Conservation (phyloP, 2,797 vertebrate species). For the Ataeniobius toweri region DNA sequence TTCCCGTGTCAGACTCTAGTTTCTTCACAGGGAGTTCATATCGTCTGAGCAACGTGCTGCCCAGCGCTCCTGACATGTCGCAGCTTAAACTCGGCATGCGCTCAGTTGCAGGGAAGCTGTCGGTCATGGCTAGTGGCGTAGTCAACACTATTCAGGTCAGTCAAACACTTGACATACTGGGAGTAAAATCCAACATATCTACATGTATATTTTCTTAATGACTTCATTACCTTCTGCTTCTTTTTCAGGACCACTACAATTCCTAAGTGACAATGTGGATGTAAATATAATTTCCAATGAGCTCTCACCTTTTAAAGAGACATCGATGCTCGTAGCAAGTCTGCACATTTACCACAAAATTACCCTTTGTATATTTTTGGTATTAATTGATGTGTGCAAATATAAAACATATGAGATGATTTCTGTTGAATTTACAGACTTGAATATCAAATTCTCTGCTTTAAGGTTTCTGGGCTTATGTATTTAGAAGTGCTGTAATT, state of each 20-base stretch:
- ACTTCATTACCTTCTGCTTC: neutral
- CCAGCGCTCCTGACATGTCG: conserved; percentile 90
- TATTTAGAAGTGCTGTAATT: conserved; percentile 43
- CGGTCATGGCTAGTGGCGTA: conserved; percentile 94
- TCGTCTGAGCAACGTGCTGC: conserved; percentile 86
- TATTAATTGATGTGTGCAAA: conserved; percentile 36
- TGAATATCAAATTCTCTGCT: conserved; percentile 45
- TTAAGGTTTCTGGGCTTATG: conserved; percentile 36
- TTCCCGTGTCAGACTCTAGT: neutral
- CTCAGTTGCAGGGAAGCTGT: conserved; percentile 92
- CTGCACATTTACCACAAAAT: conserved; percentile 18
- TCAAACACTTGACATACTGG: neutral
- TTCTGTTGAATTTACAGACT: conserved; percentile 29
- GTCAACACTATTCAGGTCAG: conserved; percentile 93
- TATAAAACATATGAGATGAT: conserved; percentile 17
- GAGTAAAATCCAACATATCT: neutral
- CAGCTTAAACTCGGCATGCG: conserved; percentile 93
- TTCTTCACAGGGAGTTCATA: conserved; percentile 81
- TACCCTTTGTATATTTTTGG: conserved; percentile 39
- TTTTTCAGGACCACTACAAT: conserved; percentile 80
- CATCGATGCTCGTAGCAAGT: conserved; percentile 18
- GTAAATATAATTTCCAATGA: conserved; percentile 17
- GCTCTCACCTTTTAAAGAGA: conserved; percentile 8
- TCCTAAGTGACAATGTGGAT: conserved; percentile 61
- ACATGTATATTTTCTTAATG: too few relatives aligned